phyloP scores from a whole-genome alignment of 2,113 vertebrate species.

The Erinaceus europaeus region DNA sequence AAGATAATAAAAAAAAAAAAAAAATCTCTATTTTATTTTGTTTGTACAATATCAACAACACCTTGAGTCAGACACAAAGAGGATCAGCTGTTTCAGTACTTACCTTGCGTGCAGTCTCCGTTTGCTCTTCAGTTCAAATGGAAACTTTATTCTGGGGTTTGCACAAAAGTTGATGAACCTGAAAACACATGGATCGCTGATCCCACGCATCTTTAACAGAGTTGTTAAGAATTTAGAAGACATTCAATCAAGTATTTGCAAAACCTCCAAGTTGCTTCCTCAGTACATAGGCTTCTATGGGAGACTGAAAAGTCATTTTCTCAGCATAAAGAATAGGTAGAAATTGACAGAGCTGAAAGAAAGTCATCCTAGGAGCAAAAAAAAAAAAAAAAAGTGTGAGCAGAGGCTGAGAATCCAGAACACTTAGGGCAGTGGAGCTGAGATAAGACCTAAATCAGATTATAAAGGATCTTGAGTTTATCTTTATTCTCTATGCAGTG shows the following conservation, averaged over 20 bases:
- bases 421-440: too few relatives aligned
- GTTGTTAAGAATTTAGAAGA: conserved; percentile 32
- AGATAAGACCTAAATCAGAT: background rate
- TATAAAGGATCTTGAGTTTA: background rate
- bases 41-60: background rate
- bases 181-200: background rate
- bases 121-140: conserved; percentile 21
- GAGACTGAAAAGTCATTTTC: background rate
- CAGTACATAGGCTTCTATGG: background rate
- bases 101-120: background rate
- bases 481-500: background rate
- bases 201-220: background rate
- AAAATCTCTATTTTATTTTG: background rate
- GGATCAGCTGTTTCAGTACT: background rate
- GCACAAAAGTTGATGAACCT: conserved; percentile 11
- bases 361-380: background rate
- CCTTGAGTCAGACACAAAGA: background rate
- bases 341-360: background rate
- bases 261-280: conserved; percentile 5
- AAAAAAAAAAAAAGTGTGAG: background rate
- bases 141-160: conserved; percentile 42
- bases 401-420: background rate
- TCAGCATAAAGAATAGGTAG: background rate
- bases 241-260: background rate
- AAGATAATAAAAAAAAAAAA: too few relatives aligned